These are phyloP conservation scores for Caenorhabditis auriculariae DNA, from an alignment of 2,888 invertebrate species.

Conservation along the genomic window DNA sequence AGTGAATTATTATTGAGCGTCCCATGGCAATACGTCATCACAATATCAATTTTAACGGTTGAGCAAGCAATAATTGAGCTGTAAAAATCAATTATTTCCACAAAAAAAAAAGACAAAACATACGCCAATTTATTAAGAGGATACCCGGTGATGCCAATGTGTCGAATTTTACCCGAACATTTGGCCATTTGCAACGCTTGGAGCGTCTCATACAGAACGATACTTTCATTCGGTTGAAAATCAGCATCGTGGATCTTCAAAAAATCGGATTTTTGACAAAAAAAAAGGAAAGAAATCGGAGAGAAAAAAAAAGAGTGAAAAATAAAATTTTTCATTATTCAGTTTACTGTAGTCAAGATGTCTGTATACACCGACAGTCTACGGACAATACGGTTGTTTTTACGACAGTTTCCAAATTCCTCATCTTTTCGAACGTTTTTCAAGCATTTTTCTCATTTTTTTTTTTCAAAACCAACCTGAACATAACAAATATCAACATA, in stretches of 20 bases:
- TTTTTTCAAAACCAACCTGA: conserved; percentile 77
- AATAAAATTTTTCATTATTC: too few relatives aligned
- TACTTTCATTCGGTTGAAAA: conserved; percentile 77
- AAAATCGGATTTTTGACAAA: too few relatives aligned
- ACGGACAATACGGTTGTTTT: too few relatives aligned
- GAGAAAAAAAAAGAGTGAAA: too few relatives aligned
- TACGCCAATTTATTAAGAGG: conserved; percentile 78
- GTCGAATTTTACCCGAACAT: conserved; percentile 73
- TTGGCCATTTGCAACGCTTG: conserved; percentile 76
- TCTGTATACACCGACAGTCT: too few relatives aligned
- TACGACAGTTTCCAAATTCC: too few relatives aligned
- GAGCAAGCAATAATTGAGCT: conserved; percentile 65
- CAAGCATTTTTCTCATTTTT: not conserved
- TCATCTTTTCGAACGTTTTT: too few relatives aligned
- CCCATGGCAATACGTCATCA: conserved; percentile 79
- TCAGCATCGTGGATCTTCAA: conserved; percentile 86
- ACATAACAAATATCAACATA: conserved; percentile 79
- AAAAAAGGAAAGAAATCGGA: too few relatives aligned
- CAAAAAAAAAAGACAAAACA: too few relatives aligned
- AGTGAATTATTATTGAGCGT: conserved; percentile 80
- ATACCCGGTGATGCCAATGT: conserved; percentile 83
- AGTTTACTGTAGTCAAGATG: too few relatives aligned
- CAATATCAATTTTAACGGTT: conserved; percentile 72
- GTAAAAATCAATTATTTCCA: conserved; percentile 7
- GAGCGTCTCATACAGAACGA: conserved; percentile 81